These are phyloP conservation scores for Lordiphosa andalusiaca DNA, from an alignment of 2,888 invertebrate genomes.

Conservation along the genomic window DNA sequence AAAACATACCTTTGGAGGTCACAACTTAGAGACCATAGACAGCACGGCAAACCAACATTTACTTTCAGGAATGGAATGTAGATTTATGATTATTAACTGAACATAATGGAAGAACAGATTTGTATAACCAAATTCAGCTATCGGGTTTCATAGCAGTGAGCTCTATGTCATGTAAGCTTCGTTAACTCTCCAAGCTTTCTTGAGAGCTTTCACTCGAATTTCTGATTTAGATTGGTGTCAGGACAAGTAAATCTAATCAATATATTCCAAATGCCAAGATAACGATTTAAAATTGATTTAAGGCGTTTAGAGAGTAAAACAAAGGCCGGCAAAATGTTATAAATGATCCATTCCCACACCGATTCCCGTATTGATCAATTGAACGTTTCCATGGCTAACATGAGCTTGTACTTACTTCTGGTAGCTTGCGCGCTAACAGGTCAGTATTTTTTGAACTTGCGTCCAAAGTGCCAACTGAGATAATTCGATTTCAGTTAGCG, in stretches of 20 bases:
- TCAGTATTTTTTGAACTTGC: slow-evolving; percentile 37
- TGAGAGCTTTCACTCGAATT: too few species aligned
- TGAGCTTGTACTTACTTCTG: slow-evolving; percentile 43
- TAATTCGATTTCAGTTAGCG: slow-evolving; percentile 18
- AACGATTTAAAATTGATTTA: slow-evolving; percentile 25
- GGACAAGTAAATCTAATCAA: slow-evolving; percentile 24
- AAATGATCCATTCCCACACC: slow-evolving; percentile 26
- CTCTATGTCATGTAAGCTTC: too few species aligned
- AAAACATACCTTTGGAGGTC: too few species aligned
- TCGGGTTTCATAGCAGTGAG: too few species aligned
- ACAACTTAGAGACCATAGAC: too few species aligned
- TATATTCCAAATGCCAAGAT: slow-evolving; percentile 35
- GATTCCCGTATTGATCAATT: slow-evolving; percentile 23
- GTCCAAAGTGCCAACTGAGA: neutral
- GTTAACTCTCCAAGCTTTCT: too few species aligned
- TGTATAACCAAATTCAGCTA: too few species aligned
- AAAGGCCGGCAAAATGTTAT: slow-evolving; percentile 19
- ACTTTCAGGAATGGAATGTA: too few species aligned
- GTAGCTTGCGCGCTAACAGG: slow-evolving; percentile 43
- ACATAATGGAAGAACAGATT: too few species aligned
- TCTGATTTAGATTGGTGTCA: neutral
- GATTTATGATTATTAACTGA: too few species aligned
- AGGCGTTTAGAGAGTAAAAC: neutral
- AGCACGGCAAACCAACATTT: too few species aligned
- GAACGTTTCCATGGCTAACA: slow-evolving; percentile 17